A percentile compares a stretch with the other conserved stretches of the same genome.
Conservation (phyloP, 2,113 vertebrate genomes). For the Motacilla alba region DNA sequence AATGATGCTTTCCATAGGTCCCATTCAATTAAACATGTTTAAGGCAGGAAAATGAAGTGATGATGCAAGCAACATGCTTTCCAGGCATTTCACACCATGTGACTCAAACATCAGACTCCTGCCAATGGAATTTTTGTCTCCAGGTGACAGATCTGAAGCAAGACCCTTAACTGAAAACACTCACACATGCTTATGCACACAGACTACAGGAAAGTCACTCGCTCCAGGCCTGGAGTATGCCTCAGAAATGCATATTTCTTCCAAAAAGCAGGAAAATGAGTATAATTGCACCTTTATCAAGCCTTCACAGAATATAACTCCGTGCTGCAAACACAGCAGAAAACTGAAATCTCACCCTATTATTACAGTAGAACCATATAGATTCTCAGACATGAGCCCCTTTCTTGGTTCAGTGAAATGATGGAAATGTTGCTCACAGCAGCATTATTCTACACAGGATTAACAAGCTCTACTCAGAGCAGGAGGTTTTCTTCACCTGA, state of each 20-base stretch:
- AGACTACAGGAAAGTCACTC: not conserved
- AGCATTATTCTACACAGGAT: not conserved
- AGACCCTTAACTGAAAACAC: not conserved
- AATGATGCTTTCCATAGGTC: not conserved
- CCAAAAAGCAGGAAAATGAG: not conserved
- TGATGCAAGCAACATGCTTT: not conserved
- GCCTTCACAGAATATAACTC: not conserved
- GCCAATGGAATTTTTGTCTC: not conserved
- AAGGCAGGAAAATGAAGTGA: not conserved
- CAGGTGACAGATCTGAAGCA: not conserved
- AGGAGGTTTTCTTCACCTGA: not conserved
- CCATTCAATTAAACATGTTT: not conserved
- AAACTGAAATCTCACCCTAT: not conserved
- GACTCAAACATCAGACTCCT: not conserved
- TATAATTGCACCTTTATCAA: not conserved
- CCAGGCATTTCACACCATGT: not conserved
- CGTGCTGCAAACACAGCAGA: not conserved
- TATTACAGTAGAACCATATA: not conserved
- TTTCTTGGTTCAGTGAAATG: not conserved
- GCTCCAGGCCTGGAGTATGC: not conserved
- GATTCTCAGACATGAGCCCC: not conserved
- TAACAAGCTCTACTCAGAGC: not conserved
- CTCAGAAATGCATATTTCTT: not conserved
- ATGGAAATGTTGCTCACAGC: not conserved
- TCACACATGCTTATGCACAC: not conserved